phyloP scores from a whole-genome alignment of 37 sponge, comb jelly and placozoan species.

The Hexactinellida sp. region DNA sequence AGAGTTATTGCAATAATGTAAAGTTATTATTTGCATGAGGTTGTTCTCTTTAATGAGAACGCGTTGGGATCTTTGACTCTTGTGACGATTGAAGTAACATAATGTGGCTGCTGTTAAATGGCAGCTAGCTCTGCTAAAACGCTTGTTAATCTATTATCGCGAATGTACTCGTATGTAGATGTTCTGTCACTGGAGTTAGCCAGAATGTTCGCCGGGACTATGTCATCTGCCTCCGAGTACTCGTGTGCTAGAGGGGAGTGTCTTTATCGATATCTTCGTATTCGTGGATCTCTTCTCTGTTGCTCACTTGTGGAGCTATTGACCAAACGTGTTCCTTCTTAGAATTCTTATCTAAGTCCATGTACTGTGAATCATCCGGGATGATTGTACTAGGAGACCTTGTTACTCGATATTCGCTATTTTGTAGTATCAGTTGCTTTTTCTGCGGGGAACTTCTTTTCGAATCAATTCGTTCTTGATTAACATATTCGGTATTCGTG shows the following conservation, averaged over 20 bases:
- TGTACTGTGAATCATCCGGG: not conserved
- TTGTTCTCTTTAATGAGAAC: not conserved
- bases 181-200: not conserved
- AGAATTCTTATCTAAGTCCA: not conserved
- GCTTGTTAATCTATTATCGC: not conserved
- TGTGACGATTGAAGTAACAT: not conserved
- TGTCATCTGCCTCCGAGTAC: not conserved
- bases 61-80: not conserved
- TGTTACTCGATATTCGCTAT: not conserved
- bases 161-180: not conserved
- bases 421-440: too few species aligned
- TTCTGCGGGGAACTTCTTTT: not conserved
- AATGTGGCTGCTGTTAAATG: not conserved
- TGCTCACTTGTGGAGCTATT: too few species aligned
- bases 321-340: not conserved
- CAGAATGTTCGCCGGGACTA: not conserved
- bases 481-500: not conserved
- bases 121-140: not conserved
- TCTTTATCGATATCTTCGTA: conserved; percentile 5
- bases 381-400: not conserved
- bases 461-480: not conserved
- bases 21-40: not conserved
- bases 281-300: not conserved
- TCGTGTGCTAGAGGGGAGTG: not conserved
- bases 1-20: too few species aligned